Base-by-base conservation (phyloP, 2,888 invertebrate species). In the Phlogophora meticulosa region DNA sequence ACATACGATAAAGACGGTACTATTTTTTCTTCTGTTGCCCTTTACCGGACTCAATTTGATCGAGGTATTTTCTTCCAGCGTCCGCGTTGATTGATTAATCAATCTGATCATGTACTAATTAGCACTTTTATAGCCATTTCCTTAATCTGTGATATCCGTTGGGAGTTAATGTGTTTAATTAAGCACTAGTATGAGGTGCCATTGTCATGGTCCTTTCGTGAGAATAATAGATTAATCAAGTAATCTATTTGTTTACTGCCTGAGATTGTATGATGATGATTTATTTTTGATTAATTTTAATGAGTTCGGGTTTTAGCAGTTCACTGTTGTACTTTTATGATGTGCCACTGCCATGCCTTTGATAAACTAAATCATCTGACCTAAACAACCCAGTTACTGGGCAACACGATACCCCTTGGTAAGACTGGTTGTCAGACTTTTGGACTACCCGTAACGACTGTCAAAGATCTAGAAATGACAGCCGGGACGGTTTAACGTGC, bases 41-140 rank as follows among this genome's bases (percentile, higher is more conserved):
- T n/a, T n/a, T n/a, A 24, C 20, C 40, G 36, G 36, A 11, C 17
- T 5, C 38, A 38, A 48, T 22, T 53, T 17, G 11, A 75, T 28
- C 42, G 22, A 70, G 22, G 71, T 38, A 20, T 75, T 45, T 38
- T 40, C 56, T 51, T 36, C 69, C 51, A 17, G 70, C 32, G 24
- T 73, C 78, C 72, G 78, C 52, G 28, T 77, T 64, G 45, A 51
- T 64, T 20, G n/a, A 71, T 77, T 57, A 53, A 57, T 57, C 24
- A 77, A 22, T 9, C 73, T 20, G 20, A 34, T 57, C 64, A 34
- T 32, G 72, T 77, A 46, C 56, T 72, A 36, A 73, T 73, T 73
- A 73, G 42, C 72, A 73, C 56, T 28, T 63, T 56, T 57, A 77
- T 43, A 38, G 52, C 34, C 38, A 63, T 73, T 77, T 73, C 72